A percentile compares a stretch with the other conserved stretches of the same genome.
Evolutionary conservation across 2,888 invertebrate species (phyloP).

Genomic region (Orchesella flavescens): DNA sequence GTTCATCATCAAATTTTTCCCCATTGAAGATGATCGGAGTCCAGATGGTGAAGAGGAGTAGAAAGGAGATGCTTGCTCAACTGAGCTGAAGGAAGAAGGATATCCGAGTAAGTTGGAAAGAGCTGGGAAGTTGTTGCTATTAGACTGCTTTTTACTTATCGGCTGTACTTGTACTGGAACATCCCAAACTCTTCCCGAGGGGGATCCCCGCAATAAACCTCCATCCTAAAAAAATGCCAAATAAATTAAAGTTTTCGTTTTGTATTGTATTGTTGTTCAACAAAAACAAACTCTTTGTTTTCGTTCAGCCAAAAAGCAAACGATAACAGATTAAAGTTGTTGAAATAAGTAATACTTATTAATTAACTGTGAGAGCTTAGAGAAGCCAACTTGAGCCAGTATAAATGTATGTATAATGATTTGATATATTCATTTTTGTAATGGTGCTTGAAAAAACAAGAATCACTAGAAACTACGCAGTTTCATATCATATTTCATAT

Average conservation of each 20-base stretch:
- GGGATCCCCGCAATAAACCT: too few species aligned
- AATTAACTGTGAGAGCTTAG: too few species aligned
- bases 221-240: too few species aligned
- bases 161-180: conserved; percentile 16
- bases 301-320: too few species aligned
- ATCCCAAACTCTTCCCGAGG: conserved; percentile 20
- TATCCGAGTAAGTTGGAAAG: conserved; percentile 5
- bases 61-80: conserved; percentile 5
- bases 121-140: not conserved
- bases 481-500: too few species aligned
- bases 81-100: conserved; percentile 11
- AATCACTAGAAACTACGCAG: too few species aligned
- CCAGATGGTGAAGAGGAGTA: conserved; percentile 11
- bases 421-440: too few species aligned
- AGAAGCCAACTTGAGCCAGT: too few species aligned
- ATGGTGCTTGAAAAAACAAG: too few species aligned
- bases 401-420: too few species aligned
- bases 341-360: not conserved
- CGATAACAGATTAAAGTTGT: not conserved
- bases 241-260: too few species aligned
- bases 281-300: not conserved
- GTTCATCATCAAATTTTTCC: not conserved
- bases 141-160: conserved; percentile 39
- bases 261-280: not conserved
- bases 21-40: not conserved